These are phyloP conservation scores for Drosophila borealis DNA, from an alignment of 2,888 invertebrate species.

Conservation along the genomic window DNA sequence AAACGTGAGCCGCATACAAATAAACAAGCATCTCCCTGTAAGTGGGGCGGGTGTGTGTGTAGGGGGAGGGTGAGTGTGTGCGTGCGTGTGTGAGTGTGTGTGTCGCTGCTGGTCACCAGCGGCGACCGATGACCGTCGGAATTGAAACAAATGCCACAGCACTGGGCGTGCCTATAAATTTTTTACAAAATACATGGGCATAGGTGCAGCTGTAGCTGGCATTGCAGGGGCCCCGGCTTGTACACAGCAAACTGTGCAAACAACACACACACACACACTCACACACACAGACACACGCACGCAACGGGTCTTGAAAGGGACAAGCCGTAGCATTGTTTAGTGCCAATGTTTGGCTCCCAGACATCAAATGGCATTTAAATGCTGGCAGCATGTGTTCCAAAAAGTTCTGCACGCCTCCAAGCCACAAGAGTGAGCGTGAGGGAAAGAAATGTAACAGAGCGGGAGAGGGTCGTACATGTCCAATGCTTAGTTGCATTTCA, in stretches of 20 bases:
- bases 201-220: slow-evolving; percentile 59
- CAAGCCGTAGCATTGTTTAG: slow-evolving; percentile 71
- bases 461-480: neutral
- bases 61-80: neutral
- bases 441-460: too few species aligned
- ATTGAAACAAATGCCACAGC: slow-evolving; percentile 77
- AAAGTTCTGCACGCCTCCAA: slow-evolving; percentile 20
- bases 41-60: too few species aligned
- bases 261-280: slow-evolving; percentile 11
- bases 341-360: slow-evolving; percentile 47
- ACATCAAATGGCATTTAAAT: slow-evolving; percentile 73
- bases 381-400: slow-evolving; percentile 58
- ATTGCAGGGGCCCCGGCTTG: slow-evolving; percentile 21
- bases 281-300: neutral
- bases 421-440: neutral
- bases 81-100: slow-evolving; percentile 6
- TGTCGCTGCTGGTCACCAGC: slow-evolving; percentile 37
- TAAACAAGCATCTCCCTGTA: slow-evolving; percentile 72
- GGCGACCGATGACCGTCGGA: slow-evolving; percentile 41
- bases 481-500: slow-evolving; percentile 11
- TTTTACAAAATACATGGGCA: slow-evolving; percentile 74
- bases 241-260: slow-evolving; percentile 29
- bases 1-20: slow-evolving; percentile 78
- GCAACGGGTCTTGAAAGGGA: slow-evolving; percentile 56
- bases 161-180: slow-evolving; percentile 75